Evolutionary conservation across 2,797 vertebrate species (phyloP).

Genomic region (Pseudomugil gertrudae): DNA sequence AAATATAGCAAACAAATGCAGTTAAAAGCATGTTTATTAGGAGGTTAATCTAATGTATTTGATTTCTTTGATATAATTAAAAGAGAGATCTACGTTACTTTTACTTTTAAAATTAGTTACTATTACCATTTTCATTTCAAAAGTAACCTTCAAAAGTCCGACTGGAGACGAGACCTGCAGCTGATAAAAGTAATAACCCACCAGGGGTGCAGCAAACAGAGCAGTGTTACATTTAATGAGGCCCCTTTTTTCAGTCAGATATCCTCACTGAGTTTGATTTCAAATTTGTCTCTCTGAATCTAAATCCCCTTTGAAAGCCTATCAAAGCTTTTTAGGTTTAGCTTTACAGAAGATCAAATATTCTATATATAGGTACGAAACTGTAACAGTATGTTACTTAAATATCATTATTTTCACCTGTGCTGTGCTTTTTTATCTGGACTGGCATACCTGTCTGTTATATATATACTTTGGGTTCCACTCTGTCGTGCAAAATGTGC

Average conservation of each 20-base stretch:
- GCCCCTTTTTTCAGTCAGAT: too few relatives aligned
- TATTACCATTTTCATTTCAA: background rate
- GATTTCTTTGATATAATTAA: too few relatives aligned
- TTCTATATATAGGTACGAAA: background rate
- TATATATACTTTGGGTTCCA: background rate
- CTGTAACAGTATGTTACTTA: background rate
- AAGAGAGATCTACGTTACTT: too few relatives aligned
- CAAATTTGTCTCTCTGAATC: background rate
- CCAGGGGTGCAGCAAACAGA: background rate
- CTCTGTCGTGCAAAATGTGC: background rate
- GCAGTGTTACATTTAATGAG: background rate
- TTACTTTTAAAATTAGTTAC: background rate
- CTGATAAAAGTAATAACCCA: background rate
- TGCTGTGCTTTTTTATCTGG: background rate
- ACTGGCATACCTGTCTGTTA: background rate
- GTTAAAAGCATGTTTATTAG: too few relatives aligned
- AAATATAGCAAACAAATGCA: too few relatives aligned
- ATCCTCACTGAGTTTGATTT: background rate
- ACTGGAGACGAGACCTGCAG: background rate
- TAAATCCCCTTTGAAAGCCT: background rate
- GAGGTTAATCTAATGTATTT: too few relatives aligned
- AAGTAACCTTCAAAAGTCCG: background rate
- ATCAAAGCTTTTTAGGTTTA: background rate
- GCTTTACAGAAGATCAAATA: background rate
- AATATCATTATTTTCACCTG: background rate